Evolutionary conservation across 2,888 invertebrate genomes (phyloP), one percentile per base, ranked within the genome.

Genomic region (Aelia acuminata): DNA sequence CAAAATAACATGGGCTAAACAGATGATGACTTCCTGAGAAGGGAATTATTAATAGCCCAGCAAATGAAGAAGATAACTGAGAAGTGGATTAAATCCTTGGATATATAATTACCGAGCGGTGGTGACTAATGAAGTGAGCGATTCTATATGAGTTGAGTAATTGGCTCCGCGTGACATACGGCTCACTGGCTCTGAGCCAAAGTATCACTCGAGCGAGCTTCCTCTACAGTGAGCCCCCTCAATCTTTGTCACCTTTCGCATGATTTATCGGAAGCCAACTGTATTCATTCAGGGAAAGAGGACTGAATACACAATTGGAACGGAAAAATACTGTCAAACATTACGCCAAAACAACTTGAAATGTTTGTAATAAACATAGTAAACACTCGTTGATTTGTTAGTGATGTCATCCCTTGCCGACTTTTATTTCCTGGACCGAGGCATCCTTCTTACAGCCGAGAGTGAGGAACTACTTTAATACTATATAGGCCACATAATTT

Each of bases 101-200:
- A 75, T 18, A 39, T 75, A 75, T 75, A 75, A 75, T 75, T 75
- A 75, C 75, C 39, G 31, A 22, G 15, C 43, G 75, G 75, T 75
- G 35, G 43, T 10, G 75, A 39, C 80, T 80, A 80, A 80, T 80
- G 43, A 20, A 39, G 22, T 80, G 39, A 80, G 47, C 80, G 5
- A 7, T 80, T 80, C 43, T 80, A 80, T 80, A 43, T 80, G 80
- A 35, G 80, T n/a, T 80, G 80, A 80, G 80, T 80, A 80, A 80
- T 80, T 80, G 43, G 43, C n/a, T 47, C 11, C 10, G 80, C 43
- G 18, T 80, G 80, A 80, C 43, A n/a, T 80, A 80, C 43, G n/a
- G 80, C 80, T 15, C n/a, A 7, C 8, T 22, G 43, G 80, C 11
- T 4, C 13, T 0, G 5, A 11, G 80, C 80, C 80, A 80, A 80